Percentiles rank a stretch among this genome's conserved stretches.
These are phyloP conservation scores for Nasalis larvatus DNA, from an alignment of 2,113 vertebrate genomes.

Conservation along the genomic window DNA sequence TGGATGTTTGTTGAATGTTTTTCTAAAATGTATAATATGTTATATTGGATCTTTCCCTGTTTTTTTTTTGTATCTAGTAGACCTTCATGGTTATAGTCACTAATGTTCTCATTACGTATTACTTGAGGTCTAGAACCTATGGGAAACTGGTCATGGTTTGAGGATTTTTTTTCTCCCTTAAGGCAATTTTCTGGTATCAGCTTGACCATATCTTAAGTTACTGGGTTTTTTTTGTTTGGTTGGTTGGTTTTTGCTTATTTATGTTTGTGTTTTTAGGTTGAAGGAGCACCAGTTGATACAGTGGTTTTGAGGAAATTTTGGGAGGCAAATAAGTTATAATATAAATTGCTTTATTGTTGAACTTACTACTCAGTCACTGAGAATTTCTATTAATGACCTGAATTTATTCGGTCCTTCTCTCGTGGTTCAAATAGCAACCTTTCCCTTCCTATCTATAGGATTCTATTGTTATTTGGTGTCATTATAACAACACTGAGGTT, in stretches of 20 bases:
- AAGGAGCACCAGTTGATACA: neutral
- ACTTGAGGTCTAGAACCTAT: neutral
- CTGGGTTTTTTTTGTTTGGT: neutral
- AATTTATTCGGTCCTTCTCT: neutral
- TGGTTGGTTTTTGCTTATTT: neutral
- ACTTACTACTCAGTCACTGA: neutral
- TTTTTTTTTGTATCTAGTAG: neutral
- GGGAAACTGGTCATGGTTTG: neutral
- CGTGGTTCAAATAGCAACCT: neutral
- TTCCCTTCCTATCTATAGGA: neutral
- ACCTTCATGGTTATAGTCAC: neutral
- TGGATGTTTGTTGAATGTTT: neutral
- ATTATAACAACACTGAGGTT: neutral
- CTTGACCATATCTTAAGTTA: neutral
- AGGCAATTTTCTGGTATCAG: neutral
- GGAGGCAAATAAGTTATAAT: neutral
- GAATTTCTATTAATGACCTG: neutral
- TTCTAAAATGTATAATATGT: neutral
- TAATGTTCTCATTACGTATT: neutral
- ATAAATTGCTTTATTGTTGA: constrained; percentile 37
- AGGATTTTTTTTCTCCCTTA: neutral
- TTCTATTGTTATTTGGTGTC: neutral
- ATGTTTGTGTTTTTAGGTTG: neutral
- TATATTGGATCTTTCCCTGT: neutral
- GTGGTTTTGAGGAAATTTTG: neutral